phyloP scores from a whole-genome alignment of 2,113 vertebrate genomes.

The Notarius quadriscutis region DNA sequence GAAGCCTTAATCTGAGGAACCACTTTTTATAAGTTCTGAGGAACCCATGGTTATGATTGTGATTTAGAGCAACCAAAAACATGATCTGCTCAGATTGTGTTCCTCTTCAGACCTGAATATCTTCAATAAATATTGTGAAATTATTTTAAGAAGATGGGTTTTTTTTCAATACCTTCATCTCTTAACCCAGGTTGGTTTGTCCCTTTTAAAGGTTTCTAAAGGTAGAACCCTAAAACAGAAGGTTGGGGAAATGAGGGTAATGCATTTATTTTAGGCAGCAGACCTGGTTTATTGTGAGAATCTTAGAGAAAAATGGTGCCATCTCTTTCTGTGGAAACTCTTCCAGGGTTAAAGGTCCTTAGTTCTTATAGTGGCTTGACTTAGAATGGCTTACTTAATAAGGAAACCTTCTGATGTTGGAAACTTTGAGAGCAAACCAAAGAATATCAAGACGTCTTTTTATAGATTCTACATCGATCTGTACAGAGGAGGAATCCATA shows the following conservation, averaged over 20 bases:
- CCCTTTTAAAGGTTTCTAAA: neutral
- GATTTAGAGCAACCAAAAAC: neutral
- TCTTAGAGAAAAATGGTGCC: neutral
- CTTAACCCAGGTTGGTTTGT: neutral
- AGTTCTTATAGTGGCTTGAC: neutral
- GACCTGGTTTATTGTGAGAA: neutral
- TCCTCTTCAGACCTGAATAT: neutral
- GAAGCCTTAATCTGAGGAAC: neutral
- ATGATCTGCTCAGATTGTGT: neutral
- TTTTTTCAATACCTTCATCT: neutral
- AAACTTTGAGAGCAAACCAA: neutral
- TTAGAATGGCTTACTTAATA: neutral
- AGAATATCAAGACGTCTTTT: neutral
- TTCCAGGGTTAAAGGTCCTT: neutral
- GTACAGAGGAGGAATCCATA: neutral
- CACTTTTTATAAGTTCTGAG: neutral
- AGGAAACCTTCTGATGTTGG: neutral
- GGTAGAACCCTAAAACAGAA: neutral
- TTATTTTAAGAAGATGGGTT: neutral
- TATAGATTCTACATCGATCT: neutral
- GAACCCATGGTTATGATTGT: neutral
- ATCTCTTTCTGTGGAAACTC: neutral
- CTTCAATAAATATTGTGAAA: neutral
- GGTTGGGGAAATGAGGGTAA: neutral
- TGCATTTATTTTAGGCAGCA: constrained; percentile 18